These are phyloP conservation scores for Eufriesea mexicana DNA, from an alignment of 1,140 invertebrate species.

Conservation along the genomic window DNA sequence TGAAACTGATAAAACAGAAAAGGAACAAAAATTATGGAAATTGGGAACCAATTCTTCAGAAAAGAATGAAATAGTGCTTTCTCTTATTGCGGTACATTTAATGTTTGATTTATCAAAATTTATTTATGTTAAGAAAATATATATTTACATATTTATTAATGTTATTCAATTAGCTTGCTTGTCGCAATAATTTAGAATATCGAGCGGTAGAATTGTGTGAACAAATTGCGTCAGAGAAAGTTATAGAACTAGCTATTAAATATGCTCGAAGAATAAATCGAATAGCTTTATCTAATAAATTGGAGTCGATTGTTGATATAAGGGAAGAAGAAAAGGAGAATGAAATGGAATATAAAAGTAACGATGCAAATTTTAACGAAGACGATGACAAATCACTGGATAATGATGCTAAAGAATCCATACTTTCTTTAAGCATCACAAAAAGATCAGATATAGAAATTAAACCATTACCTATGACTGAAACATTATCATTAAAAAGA, in stretches of 20 bases:
- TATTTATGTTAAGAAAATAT: constrained; percentile 29
- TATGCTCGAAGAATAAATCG: constrained; percentile 91
- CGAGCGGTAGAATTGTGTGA: constrained; percentile 94
- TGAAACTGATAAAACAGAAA: constrained; percentile 89
- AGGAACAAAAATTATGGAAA: constrained; percentile 90
- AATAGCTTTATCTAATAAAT: constrained; percentile 89
- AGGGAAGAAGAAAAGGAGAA: constrained; percentile 73
- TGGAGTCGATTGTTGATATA: constrained; percentile 81
- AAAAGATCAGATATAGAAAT: constrained; percentile 70
- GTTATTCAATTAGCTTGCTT: constrained; percentile 86
- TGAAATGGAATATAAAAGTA: constrained; percentile 73
- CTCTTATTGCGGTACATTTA: constrained; percentile 92
- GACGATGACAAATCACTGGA: constrained; percentile 74
- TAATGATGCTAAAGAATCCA: constrained; percentile 38
- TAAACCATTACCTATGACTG: constrained; percentile 73
- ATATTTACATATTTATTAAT: neutral
- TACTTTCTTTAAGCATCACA: constrained; percentile 52
- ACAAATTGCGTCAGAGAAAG: constrained; percentile 88
- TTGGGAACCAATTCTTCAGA: constrained; percentile 85
- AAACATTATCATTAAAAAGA: constrained; percentile 63
- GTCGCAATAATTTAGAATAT: constrained; percentile 91
- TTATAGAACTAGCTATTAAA: constrained; percentile 92
- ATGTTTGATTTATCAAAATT: constrained; percentile 22
- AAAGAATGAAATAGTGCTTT: constrained; percentile 91
- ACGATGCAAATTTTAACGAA: constrained; percentile 53